Evolutionary conservation across 2,113 vertebrate species (phyloP).

Genomic region (Macaca mulatta): DNA sequence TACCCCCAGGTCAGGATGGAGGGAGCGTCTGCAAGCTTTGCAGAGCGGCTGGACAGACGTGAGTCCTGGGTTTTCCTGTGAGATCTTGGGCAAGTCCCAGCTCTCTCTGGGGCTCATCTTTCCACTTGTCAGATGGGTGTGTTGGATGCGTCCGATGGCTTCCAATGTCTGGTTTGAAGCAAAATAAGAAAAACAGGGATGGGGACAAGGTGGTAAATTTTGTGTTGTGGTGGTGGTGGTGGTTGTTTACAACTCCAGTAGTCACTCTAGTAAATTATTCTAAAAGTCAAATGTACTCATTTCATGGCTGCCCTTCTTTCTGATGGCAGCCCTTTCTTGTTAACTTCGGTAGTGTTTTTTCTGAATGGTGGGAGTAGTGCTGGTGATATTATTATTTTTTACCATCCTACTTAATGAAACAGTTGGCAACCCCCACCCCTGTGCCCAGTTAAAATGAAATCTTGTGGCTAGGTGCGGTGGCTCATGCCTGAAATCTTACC

Average conservation of each 20-base stretch:
- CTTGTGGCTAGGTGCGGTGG: background rate
- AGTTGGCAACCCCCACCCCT: background rate
- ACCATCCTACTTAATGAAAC: background rate
- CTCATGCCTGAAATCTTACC: too few species aligned
- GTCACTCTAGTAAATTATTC: too few species aligned
- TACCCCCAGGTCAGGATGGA: background rate
- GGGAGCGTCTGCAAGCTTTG: background rate
- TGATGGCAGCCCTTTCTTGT: rapidly evolving
- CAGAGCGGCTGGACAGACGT: background rate
- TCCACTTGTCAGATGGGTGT: background rate
- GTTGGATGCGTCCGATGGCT: rapidly evolving
- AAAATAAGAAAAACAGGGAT: background rate
- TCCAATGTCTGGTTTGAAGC: background rate
- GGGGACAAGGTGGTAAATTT: background rate
- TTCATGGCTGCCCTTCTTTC: rapidly evolving
- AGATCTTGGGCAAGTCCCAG: background rate
- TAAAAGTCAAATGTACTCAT: rapidly evolving
- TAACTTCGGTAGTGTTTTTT: background rate
- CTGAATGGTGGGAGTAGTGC: background rate
- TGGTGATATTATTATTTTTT: background rate
- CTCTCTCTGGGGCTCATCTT: background rate
- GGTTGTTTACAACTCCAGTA: too few species aligned
- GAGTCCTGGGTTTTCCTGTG: background rate
- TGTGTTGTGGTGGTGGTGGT: too few species aligned
- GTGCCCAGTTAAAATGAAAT: background rate